phyloP scores from a whole-genome alignment of 92 coral and sea anemone species.

The Siderastrea siderea region DNA sequence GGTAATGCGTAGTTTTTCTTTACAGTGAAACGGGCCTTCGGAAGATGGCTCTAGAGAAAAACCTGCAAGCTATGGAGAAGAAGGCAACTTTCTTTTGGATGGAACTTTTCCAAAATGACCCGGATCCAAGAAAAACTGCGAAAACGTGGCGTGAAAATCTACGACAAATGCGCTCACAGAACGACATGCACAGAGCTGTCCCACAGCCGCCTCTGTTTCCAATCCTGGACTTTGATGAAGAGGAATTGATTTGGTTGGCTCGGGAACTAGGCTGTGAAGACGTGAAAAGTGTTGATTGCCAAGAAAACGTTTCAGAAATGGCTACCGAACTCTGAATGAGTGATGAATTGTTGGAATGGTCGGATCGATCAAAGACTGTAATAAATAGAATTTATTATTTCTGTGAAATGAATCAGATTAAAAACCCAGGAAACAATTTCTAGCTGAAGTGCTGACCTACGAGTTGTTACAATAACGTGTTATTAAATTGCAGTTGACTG shows the following conservation, averaged over 20 bases:
- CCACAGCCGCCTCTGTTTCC: constrained; percentile 40
- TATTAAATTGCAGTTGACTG: too few relatives aligned
- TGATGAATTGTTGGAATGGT: too few relatives aligned
- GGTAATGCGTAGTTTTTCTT: background rate
- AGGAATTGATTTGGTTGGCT: constrained; percentile 1
- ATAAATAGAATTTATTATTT: too few relatives aligned
- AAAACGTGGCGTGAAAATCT: constrained; percentile 47
- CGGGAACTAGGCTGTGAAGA: background rate
- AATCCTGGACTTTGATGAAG: constrained; percentile 25
- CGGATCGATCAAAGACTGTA: too few relatives aligned
- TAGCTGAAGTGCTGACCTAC: too few relatives aligned
- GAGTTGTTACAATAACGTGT: too few relatives aligned
- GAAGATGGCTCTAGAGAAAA: constrained; percentile 11
- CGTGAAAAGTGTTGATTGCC: background rate
- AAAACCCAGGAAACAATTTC: too few relatives aligned
- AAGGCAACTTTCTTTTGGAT: constrained; percentile 10
- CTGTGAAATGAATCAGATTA: too few relatives aligned
- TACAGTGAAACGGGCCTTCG: constrained; percentile 24
- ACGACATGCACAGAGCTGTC: constrained; percentile 30
- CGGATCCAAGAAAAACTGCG: background rate
- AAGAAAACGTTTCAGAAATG: background rate
- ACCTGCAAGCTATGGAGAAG: constrained; percentile 24
- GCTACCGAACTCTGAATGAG: constrained; percentile 8
- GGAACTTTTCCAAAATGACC: background rate
- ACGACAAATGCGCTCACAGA: constrained; percentile 39